A percentile compares a stretch with the other conserved stretches of the same genome.
Evolutionary conservation across 2,113 vertebrate genomes (phyloP).

Genomic region (Bos javanicus): DNA sequence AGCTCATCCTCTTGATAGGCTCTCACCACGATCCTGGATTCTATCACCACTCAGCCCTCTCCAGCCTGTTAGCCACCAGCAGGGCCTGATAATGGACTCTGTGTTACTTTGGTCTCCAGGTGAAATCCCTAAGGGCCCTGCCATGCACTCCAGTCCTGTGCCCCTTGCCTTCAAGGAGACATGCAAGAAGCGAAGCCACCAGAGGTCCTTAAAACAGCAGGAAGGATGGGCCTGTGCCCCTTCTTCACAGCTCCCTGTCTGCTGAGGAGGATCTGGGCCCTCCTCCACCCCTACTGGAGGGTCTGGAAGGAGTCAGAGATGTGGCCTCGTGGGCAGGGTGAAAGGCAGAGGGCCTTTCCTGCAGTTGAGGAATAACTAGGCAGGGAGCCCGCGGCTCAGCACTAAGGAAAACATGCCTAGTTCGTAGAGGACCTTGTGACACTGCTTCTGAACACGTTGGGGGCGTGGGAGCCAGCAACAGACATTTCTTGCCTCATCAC

Average conservation of each 20-base stretch:
- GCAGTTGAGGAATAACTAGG: background rate
- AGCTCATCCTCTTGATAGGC: background rate
- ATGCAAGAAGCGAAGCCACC: constrained; percentile 48
- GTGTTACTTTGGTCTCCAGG: constrained; percentile 72
- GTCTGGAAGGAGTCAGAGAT: background rate
- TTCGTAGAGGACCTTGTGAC: background rate
- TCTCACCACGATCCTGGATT: background rate
- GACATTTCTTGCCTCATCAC: background rate
- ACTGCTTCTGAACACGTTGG: background rate
- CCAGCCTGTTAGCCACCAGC: background rate
- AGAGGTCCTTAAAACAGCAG: constrained; percentile 72
- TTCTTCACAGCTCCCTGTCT: constrained; percentile 61
- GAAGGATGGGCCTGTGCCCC: constrained; percentile 68
- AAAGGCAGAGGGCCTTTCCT: background rate
- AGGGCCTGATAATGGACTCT: rapidly evolving
- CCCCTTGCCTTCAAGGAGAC: constrained; percentile 66
- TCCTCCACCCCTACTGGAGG: background rate
- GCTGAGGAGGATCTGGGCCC: constrained; percentile 9
- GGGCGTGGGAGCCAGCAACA: rapidly evolving
- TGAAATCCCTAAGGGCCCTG: constrained; percentile 78
- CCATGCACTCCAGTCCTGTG: constrained; percentile 73
- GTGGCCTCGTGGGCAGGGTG: rapidly evolving
- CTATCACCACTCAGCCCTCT: background rate
- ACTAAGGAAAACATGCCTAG: background rate
- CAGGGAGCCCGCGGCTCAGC: background rate